phyloP scores from a whole-genome alignment of 1,140 invertebrate species.

The Anagrus nilaparvatae region DNA sequence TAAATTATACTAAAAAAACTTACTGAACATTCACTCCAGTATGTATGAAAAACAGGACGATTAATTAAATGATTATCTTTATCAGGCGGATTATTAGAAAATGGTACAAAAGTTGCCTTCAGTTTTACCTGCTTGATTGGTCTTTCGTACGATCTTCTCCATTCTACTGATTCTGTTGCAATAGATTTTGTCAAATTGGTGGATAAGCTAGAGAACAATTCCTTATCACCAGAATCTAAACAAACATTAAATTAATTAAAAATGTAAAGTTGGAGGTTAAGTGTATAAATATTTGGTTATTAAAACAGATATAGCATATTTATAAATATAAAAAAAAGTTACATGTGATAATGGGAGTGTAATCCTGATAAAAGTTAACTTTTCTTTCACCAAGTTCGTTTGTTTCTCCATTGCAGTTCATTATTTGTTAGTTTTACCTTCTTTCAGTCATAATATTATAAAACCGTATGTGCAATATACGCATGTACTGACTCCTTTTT shows the following conservation, averaged over 20 bases:
- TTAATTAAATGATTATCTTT: slow-evolving; percentile 67
- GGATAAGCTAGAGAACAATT: slow-evolving; percentile 75
- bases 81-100: slow-evolving; percentile 59
- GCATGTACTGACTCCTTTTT: too few species aligned
- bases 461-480: too few species aligned
- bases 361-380: slow-evolving; percentile 29
- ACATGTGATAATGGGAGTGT: slow-evolving; percentile 41
- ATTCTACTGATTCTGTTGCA: slow-evolving; percentile 78
- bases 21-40: slow-evolving; percentile 88
- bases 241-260: slow-evolving; percentile 4
- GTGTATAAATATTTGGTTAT: neutral
- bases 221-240: slow-evolving; percentile 79
- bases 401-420: slow-evolving; percentile 38
- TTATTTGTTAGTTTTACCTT: too few species aligned
- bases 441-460: too few species aligned
- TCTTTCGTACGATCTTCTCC: slow-evolving; percentile 74
- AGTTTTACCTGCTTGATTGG: slow-evolving; percentile 74
- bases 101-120: slow-evolving; percentile 75
- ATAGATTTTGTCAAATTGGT: slow-evolving; percentile 65
- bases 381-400: slow-evolving; percentile 25
- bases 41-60: slow-evolving; percentile 87
- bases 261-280: slow-evolving; percentile 6
- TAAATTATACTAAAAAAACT: slow-evolving; percentile 28
- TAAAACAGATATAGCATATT: slow-evolving; percentile 9
- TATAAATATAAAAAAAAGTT: slow-evolving; percentile 18